Percentiles rank a stretch among this genome's conserved stretches.
phyloP scores from a whole-genome alignment of 2,797 vertebrate genomes.

The Thamnophis elegans region DNA sequence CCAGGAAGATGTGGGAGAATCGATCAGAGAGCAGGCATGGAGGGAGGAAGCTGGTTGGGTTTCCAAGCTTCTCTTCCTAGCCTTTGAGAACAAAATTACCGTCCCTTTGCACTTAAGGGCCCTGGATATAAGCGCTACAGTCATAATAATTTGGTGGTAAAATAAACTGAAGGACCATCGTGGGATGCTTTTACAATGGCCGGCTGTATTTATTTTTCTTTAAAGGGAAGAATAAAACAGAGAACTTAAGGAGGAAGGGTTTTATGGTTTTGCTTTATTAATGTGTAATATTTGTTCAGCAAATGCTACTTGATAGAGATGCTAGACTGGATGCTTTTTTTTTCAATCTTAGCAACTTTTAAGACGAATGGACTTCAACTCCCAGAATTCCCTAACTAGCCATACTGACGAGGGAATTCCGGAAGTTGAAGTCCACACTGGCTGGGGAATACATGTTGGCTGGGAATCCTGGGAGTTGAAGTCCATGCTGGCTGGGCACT shows the following conservation, averaged over 20 bases:
- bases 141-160: slow-evolving; percentile 63
- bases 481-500: too few relatives aligned
- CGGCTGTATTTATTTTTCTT: slow-evolving; percentile 38
- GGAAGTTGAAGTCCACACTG: not conserved
- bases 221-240: not conserved
- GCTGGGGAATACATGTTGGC: not conserved
- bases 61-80: slow-evolving; percentile 40
- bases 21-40: slow-evolving; percentile 81
- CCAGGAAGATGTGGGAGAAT: slow-evolving; percentile 81
- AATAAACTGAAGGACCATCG: slow-evolving; percentile 53
- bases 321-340: not conserved
- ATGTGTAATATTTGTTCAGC: not conserved
- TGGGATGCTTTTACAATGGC: slow-evolving; percentile 57
- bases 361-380: not conserved
- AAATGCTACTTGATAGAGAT: not conserved
- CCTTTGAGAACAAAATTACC: slow-evolving; percentile 80
- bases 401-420: not conserved
- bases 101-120: slow-evolving; percentile 43
- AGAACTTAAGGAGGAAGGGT: not conserved
- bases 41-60: slow-evolving; percentile 72
- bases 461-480: not conserved
- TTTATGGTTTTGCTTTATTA: not conserved
- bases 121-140: slow-evolving; percentile 65
- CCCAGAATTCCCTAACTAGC: not conserved
- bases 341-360: too few relatives aligned